Conservation (phyloP, 2,797 vertebrate species). For the Onychomys torridus region DNA sequence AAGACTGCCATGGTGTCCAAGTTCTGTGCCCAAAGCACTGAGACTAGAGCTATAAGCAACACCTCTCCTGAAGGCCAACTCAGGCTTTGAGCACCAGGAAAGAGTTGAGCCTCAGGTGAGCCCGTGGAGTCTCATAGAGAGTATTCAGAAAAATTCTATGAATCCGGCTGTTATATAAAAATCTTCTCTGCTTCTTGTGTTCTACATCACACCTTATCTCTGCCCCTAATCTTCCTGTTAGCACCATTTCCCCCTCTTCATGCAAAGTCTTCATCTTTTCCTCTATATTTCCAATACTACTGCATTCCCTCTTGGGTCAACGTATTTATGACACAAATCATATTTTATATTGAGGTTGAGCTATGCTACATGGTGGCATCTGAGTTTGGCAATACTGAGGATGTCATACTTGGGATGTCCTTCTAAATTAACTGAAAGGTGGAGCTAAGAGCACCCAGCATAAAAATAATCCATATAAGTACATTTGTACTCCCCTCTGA, state of each 20-base stretch:
- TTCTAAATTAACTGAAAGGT: not conserved
- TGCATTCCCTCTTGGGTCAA: not conserved
- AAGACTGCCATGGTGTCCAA: not conserved
- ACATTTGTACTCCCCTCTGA: not conserved
- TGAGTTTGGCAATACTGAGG: not conserved
- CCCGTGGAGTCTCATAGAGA: not conserved
- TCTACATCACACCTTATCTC: not conserved
- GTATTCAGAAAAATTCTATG: not conserved
- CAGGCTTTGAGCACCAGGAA: not conserved
- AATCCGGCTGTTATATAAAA: not conserved
- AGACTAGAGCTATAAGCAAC: not conserved
- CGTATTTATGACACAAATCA: not conserved
- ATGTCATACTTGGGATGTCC: not conserved
- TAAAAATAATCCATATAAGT: not conserved
- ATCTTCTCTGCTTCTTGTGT: not conserved
- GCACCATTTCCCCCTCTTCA: not conserved
- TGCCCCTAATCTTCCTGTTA: not conserved
- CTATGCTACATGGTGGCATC: not conserved
- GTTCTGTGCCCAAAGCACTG: fast-evolving
- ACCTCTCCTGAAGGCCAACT: not conserved
- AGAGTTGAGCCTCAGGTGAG: not conserved
- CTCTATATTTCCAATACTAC: not conserved
- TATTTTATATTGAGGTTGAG: not conserved
- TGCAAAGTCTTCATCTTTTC: not conserved
- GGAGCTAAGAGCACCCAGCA: not conserved